A percentile compares a stretch with the other conserved stretches of the same genome.
These are phyloP conservation scores for Varanus komodoensis DNA, from an alignment of 2,113 vertebrate species.

Conservation along the genomic window DNA sequence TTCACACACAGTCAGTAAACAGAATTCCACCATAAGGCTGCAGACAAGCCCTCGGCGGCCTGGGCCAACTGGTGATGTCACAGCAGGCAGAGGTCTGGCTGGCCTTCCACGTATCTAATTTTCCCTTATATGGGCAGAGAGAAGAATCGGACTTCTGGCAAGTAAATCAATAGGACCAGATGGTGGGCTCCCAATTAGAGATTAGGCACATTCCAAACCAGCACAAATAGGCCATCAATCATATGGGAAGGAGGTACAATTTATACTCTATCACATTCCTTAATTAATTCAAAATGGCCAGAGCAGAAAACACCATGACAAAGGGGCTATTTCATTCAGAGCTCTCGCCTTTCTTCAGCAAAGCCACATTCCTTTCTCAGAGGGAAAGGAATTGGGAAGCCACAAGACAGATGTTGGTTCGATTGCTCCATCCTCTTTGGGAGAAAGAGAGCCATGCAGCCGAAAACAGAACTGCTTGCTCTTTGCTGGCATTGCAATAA, in stretches of 20 bases:
- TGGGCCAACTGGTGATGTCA: constrained; percentile 28
- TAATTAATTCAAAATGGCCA: constrained; percentile 75
- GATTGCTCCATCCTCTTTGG: neutral
- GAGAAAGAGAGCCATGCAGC: neutral
- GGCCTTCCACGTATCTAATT: constrained; percentile 77
- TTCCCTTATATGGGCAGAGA: constrained; percentile 83
- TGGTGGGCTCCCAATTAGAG: constrained; percentile 80
- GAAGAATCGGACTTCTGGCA: constrained; percentile 75
- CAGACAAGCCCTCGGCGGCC: constrained; percentile 27
- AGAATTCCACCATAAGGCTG: constrained; percentile 34
- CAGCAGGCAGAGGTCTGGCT: constrained; percentile 29
- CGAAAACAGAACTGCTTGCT: neutral
- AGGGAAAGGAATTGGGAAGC: constrained; percentile 63
- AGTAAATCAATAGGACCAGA: constrained; percentile 77
- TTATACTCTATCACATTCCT: constrained; percentile 80
- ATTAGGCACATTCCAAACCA: constrained; percentile 78
- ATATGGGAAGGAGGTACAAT: constrained; percentile 67
- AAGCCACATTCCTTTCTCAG: constrained; percentile 68
- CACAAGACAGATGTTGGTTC: constrained; percentile 54
- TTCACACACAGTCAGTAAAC: constrained; percentile 39
- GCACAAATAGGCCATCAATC: constrained; percentile 82
- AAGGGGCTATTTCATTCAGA: constrained; percentile 66
- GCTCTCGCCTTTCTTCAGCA: constrained; percentile 64
- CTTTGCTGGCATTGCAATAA: neutral
- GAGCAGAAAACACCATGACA: constrained; percentile 63